Conservation (phyloP, 2,797 vertebrate genomes). For the Acanthornis magna region DNA sequence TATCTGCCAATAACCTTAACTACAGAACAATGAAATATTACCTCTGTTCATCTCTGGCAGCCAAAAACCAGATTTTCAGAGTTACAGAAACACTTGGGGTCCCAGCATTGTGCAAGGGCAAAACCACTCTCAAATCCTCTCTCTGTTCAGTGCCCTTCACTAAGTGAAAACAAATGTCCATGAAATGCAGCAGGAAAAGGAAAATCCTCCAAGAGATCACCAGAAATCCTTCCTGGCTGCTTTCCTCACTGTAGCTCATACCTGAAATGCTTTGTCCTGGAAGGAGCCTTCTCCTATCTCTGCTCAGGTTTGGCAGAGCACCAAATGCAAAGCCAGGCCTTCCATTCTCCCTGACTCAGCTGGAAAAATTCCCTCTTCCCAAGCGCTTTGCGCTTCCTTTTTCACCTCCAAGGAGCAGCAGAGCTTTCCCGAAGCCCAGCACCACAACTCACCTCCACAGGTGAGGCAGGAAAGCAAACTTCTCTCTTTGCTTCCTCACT, state of each 20-base stretch:
- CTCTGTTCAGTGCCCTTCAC: background rate
- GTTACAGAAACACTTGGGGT: background rate
- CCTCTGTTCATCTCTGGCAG: background rate
- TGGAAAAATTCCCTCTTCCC: background rate
- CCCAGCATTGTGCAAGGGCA: background rate
- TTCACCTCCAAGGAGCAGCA: background rate
- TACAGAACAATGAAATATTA: background rate
- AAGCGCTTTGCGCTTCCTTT: background rate
- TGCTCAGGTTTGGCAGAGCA: background rate
- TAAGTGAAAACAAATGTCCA: background rate
- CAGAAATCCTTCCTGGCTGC: background rate
- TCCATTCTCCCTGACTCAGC: background rate
- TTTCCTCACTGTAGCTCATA: background rate
- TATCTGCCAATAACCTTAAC: background rate
- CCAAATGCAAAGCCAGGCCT: background rate
- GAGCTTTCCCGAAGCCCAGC: background rate
- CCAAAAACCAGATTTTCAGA: background rate
- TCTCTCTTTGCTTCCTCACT: background rate
- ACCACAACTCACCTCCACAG: background rate
- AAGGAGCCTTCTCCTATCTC: background rate
- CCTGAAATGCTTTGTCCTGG: background rate
- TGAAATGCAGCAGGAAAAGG: background rate
- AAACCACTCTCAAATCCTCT: background rate
- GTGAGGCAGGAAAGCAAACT: background rate
- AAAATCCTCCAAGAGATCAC: background rate